Evolutionary conservation across 2,113 vertebrate species (phyloP).

Genomic region (Gnathochromis pfefferi): DNA sequence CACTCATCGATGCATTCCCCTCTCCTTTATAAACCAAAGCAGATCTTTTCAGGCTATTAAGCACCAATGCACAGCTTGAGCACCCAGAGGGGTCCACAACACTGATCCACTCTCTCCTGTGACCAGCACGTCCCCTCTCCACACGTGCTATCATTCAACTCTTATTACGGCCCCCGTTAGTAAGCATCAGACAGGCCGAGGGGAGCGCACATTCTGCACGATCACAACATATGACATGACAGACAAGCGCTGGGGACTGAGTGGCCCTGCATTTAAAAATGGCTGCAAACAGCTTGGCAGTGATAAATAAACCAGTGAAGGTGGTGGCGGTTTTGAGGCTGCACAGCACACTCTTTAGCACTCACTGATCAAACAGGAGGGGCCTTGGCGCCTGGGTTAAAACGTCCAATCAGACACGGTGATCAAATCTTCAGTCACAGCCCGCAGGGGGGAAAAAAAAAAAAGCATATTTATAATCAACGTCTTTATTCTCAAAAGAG

Average conservation of each 20-base stretch:
- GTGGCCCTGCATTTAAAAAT: constrained; percentile 7
- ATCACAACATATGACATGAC: constrained; percentile 17
- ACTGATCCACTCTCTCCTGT: background rate
- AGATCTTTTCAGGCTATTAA: background rate
- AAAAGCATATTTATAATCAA: constrained; percentile 1
- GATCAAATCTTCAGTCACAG: constrained; percentile 35
- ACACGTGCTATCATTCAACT: constrained; percentile 16
- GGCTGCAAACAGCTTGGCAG: constrained; percentile 47
- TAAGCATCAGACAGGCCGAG: background rate
- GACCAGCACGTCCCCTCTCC: constrained; percentile 18
- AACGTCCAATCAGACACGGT: background rate
- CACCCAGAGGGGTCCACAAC: constrained; percentile 32
- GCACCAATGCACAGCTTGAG: constrained; percentile 44
- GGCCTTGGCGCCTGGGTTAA: constrained; percentile 3
- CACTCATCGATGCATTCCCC: background rate
- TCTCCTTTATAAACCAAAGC: background rate
- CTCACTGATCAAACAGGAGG: background rate
- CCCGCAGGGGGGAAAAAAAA: background rate
- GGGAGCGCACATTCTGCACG: background rate
- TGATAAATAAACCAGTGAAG: constrained; percentile 44
- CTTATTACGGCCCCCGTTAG: constrained; percentile 9
- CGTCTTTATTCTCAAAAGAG: constrained; percentile 14
- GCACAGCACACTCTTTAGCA: constrained; percentile 15
- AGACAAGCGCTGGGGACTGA: background rate
- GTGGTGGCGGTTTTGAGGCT: background rate